Percentiles rank a stretch among this genome's conserved stretches.
Evolutionary conservation across 2,888 invertebrate genomes (phyloP).

Genomic region (Julus scanicus): DNA sequence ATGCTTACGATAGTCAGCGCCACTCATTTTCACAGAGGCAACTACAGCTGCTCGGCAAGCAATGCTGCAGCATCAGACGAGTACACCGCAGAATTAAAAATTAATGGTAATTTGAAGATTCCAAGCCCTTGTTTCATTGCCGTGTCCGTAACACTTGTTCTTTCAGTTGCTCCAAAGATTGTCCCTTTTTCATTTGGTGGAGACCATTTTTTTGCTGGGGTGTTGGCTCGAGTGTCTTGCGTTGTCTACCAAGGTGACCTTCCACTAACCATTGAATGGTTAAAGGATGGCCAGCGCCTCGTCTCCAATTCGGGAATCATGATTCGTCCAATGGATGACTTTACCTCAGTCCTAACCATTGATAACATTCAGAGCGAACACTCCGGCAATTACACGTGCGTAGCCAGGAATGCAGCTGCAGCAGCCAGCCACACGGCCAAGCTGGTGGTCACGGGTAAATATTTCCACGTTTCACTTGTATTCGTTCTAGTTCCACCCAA

Average conservation of each 20-base stretch:
- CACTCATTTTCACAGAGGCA: constrained; percentile 79
- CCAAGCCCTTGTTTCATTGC: neutral
- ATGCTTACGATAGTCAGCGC: constrained; percentile 81
- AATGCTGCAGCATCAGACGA: constrained; percentile 82
- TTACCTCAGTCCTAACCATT: constrained; percentile 65
- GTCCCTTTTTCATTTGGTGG: constrained; percentile 67
- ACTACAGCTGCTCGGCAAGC: constrained; percentile 82
- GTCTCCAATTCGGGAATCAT: constrained; percentile 61
- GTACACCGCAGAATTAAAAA: constrained; percentile 82
- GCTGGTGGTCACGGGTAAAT: constrained; percentile 64
- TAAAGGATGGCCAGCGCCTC: constrained; percentile 65
- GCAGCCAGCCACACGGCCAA: constrained; percentile 63
- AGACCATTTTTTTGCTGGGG: constrained; percentile 64
- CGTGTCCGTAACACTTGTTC: neutral
- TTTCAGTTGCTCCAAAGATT: constrained; percentile 66
- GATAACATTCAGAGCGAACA: constrained; percentile 63
- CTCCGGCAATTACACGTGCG: constrained; percentile 65
- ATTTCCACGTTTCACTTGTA: constrained; percentile 3
- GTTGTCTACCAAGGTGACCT: constrained; percentile 67
- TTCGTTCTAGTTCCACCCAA: constrained; percentile 59
- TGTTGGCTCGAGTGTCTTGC: constrained; percentile 66
- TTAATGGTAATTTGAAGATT: constrained; percentile 75
- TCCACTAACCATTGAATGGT: constrained; percentile 66
- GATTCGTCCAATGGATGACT: constrained; percentile 65
- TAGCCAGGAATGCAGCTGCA: constrained; percentile 64